A percentile compares a stretch with the other conserved stretches of the same genome.
phyloP scores from a whole-genome alignment of 2,888 invertebrate species.

The Mythimna albipuncta region DNA sequence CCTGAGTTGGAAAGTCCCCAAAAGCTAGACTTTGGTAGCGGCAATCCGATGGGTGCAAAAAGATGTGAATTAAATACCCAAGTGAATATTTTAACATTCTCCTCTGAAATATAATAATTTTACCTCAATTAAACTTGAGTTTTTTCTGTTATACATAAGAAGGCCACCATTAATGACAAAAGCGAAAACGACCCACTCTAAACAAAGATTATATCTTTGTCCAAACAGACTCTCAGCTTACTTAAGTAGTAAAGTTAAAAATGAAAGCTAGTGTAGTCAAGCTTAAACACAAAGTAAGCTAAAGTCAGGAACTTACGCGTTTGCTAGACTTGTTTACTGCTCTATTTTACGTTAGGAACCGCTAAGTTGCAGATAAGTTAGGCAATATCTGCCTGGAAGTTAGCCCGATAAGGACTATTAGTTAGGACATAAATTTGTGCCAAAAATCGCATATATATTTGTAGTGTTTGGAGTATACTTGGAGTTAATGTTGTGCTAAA shows the following conservation, averaged over 20 bases:
- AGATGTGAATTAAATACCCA: too few relatives aligned
- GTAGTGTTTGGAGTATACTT: not conserved
- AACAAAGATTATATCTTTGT: conserved; percentile 16
- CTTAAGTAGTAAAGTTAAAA: conserved; percentile 31
- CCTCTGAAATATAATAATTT: too few relatives aligned
- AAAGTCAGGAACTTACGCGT: conserved; percentile 46
- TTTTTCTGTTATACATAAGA: not conserved
- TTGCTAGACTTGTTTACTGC: conserved; percentile 58
- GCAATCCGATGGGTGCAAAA: too few relatives aligned
- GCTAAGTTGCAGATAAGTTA: conserved; percentile 62
- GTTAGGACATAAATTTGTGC: conserved; percentile 44
- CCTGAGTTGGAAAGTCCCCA: too few relatives aligned
- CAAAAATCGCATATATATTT: conserved; percentile 46
- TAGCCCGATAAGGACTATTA: conserved; percentile 58
- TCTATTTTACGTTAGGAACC: conserved; percentile 61
- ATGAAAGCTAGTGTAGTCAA: conserved; percentile 41
- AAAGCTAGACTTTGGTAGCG: too few relatives aligned
- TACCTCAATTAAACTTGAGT: too few relatives aligned
- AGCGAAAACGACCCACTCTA: not conserved
- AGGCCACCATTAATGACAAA: not conserved
- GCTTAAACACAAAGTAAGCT: conserved; percentile 51
- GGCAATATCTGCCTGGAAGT: conserved; percentile 62
- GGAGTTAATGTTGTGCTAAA: not conserved
- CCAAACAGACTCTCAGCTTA: conserved; percentile 1
- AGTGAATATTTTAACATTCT: too few relatives aligned